phyloP scores from a whole-genome alignment of 1,140 invertebrate genomes.

The Zaprionus africanus region DNA sequence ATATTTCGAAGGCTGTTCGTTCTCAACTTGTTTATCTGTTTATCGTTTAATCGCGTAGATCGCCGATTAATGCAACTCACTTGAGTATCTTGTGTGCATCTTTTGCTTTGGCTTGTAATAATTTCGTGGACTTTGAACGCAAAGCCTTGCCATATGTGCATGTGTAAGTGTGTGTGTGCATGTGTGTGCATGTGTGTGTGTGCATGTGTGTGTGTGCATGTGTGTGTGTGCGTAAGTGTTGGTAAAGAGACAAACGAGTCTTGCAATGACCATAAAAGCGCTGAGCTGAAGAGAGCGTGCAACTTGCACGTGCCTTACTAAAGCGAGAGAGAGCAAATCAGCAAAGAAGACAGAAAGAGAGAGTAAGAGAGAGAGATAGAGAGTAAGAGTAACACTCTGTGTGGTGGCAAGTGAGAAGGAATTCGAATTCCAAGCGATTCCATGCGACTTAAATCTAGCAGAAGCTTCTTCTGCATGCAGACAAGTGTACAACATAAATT shows the following conservation, averaged over 20 bases:
- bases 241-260: conserved; percentile 36
- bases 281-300: conserved; percentile 27
- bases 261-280: conserved; percentile 50
- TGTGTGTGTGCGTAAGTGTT: conserved; percentile 21
- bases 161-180: neutral
- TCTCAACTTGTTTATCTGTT: neutral
- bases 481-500: conserved; percentile 38
- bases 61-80: neutral
- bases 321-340: neutral
- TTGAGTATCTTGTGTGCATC: conserved; percentile 29
- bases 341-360: conserved; percentile 10
- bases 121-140: conserved; percentile 38
- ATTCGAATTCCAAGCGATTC: conserved; percentile 21
- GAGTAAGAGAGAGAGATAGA: neutral
- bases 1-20: neutral
- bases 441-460: conserved; percentile 7
- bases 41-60: conserved; percentile 7
- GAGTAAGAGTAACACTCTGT: neutral
- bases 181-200: no score
- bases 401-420: conserved; percentile 12
- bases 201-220: neutral
- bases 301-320: conserved; percentile 48
- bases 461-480: conserved; percentile 31
- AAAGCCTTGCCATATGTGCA: conserved; percentile 12
- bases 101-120: conserved; percentile 27